Evolutionary conservation across 2,888 invertebrate genomes (phyloP).

Genomic region (Baronia brevicornis): DNA sequence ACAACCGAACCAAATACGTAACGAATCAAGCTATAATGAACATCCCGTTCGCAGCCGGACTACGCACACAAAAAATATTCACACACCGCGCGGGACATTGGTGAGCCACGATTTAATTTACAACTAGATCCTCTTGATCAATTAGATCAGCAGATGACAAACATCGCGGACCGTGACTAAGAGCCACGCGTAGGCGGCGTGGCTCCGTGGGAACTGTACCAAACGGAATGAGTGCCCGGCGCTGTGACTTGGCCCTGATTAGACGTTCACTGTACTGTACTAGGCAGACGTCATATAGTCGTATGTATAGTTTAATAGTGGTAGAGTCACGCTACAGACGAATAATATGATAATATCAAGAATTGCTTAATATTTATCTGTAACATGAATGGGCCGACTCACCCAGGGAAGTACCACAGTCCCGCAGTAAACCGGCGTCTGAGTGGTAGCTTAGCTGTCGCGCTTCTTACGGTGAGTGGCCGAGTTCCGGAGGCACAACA

Average conservation of each 20-base stretch:
- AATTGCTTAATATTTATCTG: too few relatives aligned
- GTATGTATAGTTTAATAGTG: too few relatives aligned
- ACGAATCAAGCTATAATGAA: too few relatives aligned
- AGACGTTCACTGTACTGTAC: conserved; percentile 33
- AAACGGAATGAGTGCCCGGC: conserved; percentile 19
- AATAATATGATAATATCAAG: too few relatives aligned
- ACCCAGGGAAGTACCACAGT: too few relatives aligned
- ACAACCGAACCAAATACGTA: too few relatives aligned
- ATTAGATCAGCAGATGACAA: conserved; percentile 69
- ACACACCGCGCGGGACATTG: conserved; percentile 39
- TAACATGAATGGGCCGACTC: too few relatives aligned
- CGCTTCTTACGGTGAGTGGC: too few relatives aligned
- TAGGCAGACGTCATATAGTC: conserved; percentile 25
- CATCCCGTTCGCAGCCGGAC: background rate
- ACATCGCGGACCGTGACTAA: conserved; percentile 49
- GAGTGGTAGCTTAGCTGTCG: too few relatives aligned
- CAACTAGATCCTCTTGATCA: conserved; percentile 62
- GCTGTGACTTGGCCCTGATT: conserved; percentile 33
- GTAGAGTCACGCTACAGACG: too few relatives aligned
- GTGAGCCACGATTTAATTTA: conserved; percentile 66
- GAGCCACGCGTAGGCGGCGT: conserved; percentile 55
- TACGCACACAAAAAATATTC: conserved; percentile 37
- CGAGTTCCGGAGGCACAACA: too few relatives aligned
- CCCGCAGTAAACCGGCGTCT: too few relatives aligned
- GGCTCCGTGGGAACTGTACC: conserved; percentile 54